phyloP scores from a whole-genome alignment of 1,140 invertebrate genomes.

The Apis laboriosa region DNA sequence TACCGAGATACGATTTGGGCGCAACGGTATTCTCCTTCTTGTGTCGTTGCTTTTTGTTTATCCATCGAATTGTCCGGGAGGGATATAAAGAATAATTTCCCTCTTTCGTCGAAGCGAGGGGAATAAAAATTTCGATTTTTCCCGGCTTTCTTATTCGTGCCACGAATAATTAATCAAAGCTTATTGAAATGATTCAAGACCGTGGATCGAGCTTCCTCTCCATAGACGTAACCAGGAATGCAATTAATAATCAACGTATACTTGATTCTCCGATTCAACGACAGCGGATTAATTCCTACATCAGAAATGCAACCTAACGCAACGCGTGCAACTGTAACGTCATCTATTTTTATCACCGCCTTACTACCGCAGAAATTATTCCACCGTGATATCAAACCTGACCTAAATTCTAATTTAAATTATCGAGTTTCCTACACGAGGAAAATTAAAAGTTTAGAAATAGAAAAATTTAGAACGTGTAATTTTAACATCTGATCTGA shows the following conservation, averaged over 20 bases:
- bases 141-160: background rate
- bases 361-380: too few relatives aligned
- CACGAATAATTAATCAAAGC: constrained; percentile 8
- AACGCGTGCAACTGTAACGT: too few relatives aligned
- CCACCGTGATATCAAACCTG: too few relatives aligned
- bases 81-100: constrained; percentile 32
- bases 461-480: too few relatives aligned
- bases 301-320: background rate
- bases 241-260: constrained; percentile 2
- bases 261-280: background rate
- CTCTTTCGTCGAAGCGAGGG: constrained; percentile 2
- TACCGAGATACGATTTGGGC: background rate
- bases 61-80: too few relatives aligned
- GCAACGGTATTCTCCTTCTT: background rate
- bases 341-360: too few relatives aligned
- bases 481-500: too few relatives aligned
- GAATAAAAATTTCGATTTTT: background rate
- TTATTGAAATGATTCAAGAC: background rate
- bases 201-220: background rate
- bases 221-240: background rate
- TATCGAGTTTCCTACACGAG: too few relatives aligned
- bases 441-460: too few relatives aligned
- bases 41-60: background rate
- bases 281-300: background rate
- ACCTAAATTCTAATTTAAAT: too few relatives aligned